Evolutionary conservation across 2,113 vertebrate genomes (phyloP).

Genomic region (Cranoglanis bouderius): DNA sequence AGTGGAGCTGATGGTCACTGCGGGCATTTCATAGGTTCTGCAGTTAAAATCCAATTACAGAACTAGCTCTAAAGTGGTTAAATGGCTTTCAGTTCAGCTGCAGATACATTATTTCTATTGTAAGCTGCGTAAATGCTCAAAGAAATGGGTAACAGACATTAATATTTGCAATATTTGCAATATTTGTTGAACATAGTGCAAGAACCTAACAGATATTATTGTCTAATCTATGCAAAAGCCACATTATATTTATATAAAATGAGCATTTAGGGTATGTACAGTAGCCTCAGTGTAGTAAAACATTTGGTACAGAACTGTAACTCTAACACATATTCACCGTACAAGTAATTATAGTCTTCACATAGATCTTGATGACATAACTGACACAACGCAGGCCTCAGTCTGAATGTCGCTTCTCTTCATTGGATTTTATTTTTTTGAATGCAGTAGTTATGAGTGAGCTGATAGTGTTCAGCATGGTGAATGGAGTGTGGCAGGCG

Average conservation of each 20-base stretch:
- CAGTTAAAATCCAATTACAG: constrained; percentile 72
- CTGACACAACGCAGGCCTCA: neutral
- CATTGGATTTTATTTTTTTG: neutral
- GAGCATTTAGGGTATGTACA: neutral
- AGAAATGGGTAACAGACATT: constrained; percentile 54
- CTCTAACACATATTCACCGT: neutral
- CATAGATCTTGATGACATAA: neutral
- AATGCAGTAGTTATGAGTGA: constrained; percentile 1
- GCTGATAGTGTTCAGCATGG: constrained; percentile 19
- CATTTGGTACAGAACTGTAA: neutral
- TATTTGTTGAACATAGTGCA: constrained; percentile 9
- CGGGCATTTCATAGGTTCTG: constrained; percentile 62
- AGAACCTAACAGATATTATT: neutral
- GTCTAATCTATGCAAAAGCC: constrained; percentile 14
- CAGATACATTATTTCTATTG: constrained; percentile 66
- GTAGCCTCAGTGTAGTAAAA: neutral
- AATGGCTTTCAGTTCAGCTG: constrained; percentile 63
- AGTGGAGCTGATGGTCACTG: constrained; percentile 65
- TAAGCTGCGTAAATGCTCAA: constrained; percentile 63
- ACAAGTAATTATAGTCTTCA: neutral
- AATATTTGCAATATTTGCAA: constrained; percentile 42
- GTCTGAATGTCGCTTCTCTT: neutral
- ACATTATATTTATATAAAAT: neutral
- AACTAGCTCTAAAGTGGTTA: constrained; percentile 62
- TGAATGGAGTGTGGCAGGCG: constrained; percentile 22